phyloP scores from a whole-genome alignment of 2,797 vertebrate species.

The Graptemys geographica region DNA sequence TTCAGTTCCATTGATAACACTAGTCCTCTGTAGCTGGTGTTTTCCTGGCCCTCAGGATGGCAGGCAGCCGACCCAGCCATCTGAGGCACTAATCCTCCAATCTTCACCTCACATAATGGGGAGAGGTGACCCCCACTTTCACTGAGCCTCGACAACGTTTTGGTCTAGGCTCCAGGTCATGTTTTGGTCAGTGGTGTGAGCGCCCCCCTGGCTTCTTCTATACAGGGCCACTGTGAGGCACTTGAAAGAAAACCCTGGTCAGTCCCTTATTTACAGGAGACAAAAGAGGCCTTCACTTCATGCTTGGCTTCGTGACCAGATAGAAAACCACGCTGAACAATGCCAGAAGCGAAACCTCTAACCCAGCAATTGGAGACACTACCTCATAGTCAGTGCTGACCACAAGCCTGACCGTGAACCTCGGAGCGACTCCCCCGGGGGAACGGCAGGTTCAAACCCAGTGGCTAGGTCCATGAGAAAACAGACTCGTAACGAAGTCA shows the following conservation, averaged over 20 bases:
- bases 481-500: not conserved
- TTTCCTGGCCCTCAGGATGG: no score
- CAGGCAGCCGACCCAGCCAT: no score
- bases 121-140: not conserved
- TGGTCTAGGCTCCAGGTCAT: not conserved
- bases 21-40: no score
- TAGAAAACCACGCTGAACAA: constrained; percentile 62
- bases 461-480: not conserved
- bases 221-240: not conserved
- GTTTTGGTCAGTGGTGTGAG: no score
- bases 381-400: constrained; percentile 43
- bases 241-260: fast-evolving
- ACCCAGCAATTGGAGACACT: constrained; percentile 58
- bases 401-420: fast-evolving
- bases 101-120: not conserved
- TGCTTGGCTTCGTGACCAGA: not conserved
- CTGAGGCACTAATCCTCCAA: no score
- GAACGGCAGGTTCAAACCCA: not conserved
- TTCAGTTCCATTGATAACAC: no score
- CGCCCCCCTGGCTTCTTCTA: not conserved
- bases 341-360: constrained; percentile 30
- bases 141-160: not conserved
- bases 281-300: not conserved
- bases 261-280: not conserved
- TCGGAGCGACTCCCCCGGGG: not conserved